phyloP scores from a whole-genome alignment of 1,140 invertebrate species.

The Choristoneura fumiferana region DNA sequence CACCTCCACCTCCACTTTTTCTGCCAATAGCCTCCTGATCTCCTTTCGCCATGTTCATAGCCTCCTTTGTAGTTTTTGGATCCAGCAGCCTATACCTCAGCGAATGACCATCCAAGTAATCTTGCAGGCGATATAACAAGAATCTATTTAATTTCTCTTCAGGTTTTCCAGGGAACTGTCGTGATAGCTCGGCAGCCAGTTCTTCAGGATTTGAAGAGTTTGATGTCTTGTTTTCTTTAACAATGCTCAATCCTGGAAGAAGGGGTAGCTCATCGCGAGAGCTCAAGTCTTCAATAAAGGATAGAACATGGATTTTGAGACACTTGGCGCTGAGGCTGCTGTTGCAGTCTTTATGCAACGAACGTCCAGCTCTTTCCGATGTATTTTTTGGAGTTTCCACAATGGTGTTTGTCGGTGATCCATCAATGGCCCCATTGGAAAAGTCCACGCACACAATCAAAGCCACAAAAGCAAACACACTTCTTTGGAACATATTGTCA shows the following conservation, averaged over 20 bases:
- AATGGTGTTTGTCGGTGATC: slow-evolving; percentile 32
- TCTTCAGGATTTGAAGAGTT: slow-evolving; percentile 81
- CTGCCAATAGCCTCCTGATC: slow-evolving; percentile 53
- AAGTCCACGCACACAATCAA: slow-evolving; percentile 37
- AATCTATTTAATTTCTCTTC: slow-evolving; percentile 87
- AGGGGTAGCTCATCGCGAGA: slow-evolving; percentile 62
- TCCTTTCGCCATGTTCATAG: slow-evolving; percentile 60
- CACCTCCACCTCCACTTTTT: slow-evolving; percentile 60
- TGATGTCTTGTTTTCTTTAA: slow-evolving; percentile 81
- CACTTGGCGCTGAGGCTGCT: slow-evolving; percentile 82
- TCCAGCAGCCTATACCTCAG: slow-evolving; percentile 86
- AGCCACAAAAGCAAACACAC: slow-evolving; percentile 32
- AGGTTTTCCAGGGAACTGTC: slow-evolving; percentile 86
- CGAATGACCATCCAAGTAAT: slow-evolving; percentile 85
- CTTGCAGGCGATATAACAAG: slow-evolving; percentile 76
- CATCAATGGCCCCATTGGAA: slow-evolving; percentile 31
- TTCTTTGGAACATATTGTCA: slow-evolving; percentile 55
- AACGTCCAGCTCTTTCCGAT: slow-evolving; percentile 49
- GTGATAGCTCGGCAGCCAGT: slow-evolving; percentile 84
- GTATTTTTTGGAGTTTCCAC: slow-evolving; percentile 36
- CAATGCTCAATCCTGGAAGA: slow-evolving; percentile 84
- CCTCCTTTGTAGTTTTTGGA: slow-evolving; percentile 78
- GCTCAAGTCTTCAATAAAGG: slow-evolving; percentile 84
- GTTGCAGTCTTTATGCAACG: slow-evolving; percentile 63
- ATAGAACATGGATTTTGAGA: slow-evolving; percentile 87